These are phyloP conservation scores for Caenorhabditis inopinata DNA, from an alignment of 1,140 invertebrate species.

Conservation along the genomic window DNA sequence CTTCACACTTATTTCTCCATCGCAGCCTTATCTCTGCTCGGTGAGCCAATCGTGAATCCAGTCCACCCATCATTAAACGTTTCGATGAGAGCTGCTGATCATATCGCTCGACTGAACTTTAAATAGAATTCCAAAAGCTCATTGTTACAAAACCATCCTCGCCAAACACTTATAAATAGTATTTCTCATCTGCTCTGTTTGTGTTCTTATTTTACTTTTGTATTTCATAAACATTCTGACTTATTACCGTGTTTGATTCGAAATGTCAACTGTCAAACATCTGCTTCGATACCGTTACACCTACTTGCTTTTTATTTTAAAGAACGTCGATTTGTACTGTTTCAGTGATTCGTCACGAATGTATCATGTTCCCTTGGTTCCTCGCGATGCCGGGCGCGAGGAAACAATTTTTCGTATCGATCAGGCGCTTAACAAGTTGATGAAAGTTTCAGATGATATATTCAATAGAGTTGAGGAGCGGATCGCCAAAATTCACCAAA, in stretches of 20 bases:
- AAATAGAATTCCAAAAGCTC: background rate
- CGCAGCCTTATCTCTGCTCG: slow-evolving; percentile 61
- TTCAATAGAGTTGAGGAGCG: slow-evolving; percentile 3
- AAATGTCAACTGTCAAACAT: no score
- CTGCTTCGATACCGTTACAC: no score
- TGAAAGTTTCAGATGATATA: slow-evolving; percentile 23
- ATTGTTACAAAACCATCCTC: background rate
- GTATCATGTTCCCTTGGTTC: slow-evolving; percentile 19
- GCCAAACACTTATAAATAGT: no score
- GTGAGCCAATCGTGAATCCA: slow-evolving; percentile 54
- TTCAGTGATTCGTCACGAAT: background rate
- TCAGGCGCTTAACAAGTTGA: background rate
- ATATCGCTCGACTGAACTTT: slow-evolving; percentile 1
- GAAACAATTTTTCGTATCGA: background rate
- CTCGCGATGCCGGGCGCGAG: background rate
- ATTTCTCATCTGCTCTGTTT: no score
- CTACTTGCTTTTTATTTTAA: no score
- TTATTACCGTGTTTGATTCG: no score
- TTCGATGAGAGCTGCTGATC: slow-evolving; percentile 52
- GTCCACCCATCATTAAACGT: slow-evolving; percentile 58
- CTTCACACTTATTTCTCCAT: slow-evolving; percentile 65
- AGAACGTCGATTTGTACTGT: no score
- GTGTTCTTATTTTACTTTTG: no score
- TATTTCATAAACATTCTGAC: no score
- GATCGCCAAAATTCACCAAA: background rate